Evolutionary conservation across 2,888 invertebrate species (phyloP), one percentile per base, ranked within the genome.

Genomic region (Netelia melanura): DNA sequence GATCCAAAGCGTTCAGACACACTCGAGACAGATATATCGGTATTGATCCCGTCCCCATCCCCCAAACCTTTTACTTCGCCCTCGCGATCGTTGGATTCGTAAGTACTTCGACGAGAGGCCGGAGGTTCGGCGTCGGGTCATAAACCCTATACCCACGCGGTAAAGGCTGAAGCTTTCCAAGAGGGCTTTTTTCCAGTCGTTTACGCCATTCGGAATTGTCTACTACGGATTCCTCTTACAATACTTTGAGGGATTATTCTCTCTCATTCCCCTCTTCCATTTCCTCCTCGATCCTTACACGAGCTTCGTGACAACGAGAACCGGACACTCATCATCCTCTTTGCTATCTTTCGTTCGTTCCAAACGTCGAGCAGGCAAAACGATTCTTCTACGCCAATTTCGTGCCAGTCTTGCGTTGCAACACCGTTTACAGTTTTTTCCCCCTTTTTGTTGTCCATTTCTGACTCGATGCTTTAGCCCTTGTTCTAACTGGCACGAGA

Each of bases 21-120:
- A 83, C 83, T 83, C 74, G 83, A 83, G 79, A 83, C 83, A 71
- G 83, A 80, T 71, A 44, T 62, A 83, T 71, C 64, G 54, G 52
- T 68, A 80, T 83, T 80, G 70, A 83, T 83, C 68, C 58, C 70
- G 21, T 38, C 9, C 30, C 17, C 75, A 74, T 58, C 67, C 56
- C 62, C 64, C 58, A 48, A 62, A 14, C 8, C 21, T 58, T 23
- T 58, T 21, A 10, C 21, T 58, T 58, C 58, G n/a, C 58, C 58
- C 21, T 48, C 48, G 14, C 9, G 17, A 38, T 38, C 6, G 58
- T 70, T 21, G 65, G 52, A 56, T 68, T 65, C 38, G 38, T 30
- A 56, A 83, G 79, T 75, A 43, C n/a, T 25, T 61, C 23, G 6
- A 9, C 1, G 25, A n/a, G 25, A n/a, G 23, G 21, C 3, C 21